These are phyloP conservation scores for Leucopsar rothschildi DNA, from an alignment of 2,113 vertebrate species.

Conservation along the genomic window DNA sequence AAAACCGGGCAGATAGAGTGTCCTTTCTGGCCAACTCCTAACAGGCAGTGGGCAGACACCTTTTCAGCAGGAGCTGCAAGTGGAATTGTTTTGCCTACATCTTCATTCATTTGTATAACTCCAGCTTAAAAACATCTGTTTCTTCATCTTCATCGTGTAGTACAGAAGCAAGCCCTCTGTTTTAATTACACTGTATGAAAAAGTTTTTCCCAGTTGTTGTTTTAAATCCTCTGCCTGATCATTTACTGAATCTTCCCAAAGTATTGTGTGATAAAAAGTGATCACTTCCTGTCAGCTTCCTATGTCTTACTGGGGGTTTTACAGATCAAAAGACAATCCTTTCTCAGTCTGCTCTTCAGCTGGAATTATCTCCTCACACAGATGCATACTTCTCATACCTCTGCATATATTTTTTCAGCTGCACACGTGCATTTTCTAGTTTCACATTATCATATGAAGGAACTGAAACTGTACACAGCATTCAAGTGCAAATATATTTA, in stretches of 20 bases:
- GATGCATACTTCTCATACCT: not conserved
- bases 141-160: not conserved
- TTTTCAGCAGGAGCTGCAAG: not conserved
- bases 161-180: not conserved
- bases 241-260: not conserved
- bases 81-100: not conserved
- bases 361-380: not conserved
- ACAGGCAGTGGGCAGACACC: not conserved
- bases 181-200: not conserved
- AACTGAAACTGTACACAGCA: not conserved
- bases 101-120: not conserved
- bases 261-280: not conserved
- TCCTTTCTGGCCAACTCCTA: not conserved
- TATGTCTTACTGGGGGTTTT: not conserved
- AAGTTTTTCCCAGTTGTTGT: not conserved
- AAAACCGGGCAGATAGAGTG: not conserved
- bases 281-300: not conserved
- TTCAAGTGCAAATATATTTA: not conserved
- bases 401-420: not conserved
- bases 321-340: not conserved
- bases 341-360: not conserved
- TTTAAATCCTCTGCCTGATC: not conserved
- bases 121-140: not conserved
- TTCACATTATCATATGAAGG: not conserved
- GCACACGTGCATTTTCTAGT: not conserved